These are phyloP conservation scores for Leucosticte australis DNA, from an alignment of 2,113 vertebrate species.

Conservation along the genomic window DNA sequence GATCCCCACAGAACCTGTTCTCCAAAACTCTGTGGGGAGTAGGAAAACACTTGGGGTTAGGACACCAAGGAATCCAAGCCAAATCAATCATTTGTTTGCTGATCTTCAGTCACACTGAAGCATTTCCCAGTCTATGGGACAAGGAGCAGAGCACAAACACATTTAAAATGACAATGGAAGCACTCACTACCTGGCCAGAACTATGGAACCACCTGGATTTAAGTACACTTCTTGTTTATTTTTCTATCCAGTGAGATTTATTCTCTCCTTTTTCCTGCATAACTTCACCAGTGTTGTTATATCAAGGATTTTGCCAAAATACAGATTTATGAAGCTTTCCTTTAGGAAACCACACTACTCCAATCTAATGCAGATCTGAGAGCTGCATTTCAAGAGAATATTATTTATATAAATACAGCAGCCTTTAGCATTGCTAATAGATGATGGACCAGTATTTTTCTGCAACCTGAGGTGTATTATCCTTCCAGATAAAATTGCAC, in stretches of 20 bases:
- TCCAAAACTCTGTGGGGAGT: rapidly evolving
- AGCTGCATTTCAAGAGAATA: not conserved
- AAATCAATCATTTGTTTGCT: not conserved
- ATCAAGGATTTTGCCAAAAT: not conserved
- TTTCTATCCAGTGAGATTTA: not conserved
- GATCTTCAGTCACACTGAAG: not conserved
- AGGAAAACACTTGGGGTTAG: not conserved
- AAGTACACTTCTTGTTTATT: not conserved
- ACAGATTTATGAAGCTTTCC: not conserved
- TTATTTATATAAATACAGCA: not conserved
- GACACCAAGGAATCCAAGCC: not conserved
- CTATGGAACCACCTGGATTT: not conserved
- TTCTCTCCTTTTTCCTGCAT: not conserved
- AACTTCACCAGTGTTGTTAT: not conserved
- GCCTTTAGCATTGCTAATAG: not conserved
- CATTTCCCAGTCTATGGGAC: not conserved
- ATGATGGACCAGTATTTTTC: not conserved
- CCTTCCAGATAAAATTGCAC: not conserved
- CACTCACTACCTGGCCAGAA: not conserved
- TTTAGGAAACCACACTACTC: not conserved
- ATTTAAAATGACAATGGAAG: not conserved
- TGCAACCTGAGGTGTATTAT: not conserved
- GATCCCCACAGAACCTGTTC: not conserved
- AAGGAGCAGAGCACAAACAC: not conserved
- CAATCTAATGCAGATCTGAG: not conserved